Evolutionary conservation across 2,797 vertebrate genomes (phyloP).

Genomic region (Melanotaenia maccullochi): DNA sequence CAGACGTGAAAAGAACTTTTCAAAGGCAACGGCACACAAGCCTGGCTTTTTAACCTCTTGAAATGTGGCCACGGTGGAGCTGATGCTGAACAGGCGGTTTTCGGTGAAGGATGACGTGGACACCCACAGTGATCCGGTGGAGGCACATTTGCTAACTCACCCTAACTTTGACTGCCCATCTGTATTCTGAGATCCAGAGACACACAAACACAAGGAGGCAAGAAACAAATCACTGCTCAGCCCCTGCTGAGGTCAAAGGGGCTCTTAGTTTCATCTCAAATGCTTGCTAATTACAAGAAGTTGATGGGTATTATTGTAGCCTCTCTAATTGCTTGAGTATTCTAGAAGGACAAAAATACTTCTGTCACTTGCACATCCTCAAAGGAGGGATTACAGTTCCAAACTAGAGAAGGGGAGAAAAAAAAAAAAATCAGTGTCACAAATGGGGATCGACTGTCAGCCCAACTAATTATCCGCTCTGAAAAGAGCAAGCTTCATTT

Average conservation of each 20-base stretch:
- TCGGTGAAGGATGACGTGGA: conserved; percentile 30
- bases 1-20: conserved; percentile 64
- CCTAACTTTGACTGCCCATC: conserved; percentile 60
- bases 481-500: conserved; percentile 81
- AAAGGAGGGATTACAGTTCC: conserved; percentile 77
- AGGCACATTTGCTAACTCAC: conserved; percentile 69
- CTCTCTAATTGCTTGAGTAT: conserved; percentile 76
- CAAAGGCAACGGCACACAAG: conserved; percentile 54
- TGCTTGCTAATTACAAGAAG: conserved; percentile 73
- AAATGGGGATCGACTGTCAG: conserved; percentile 81
- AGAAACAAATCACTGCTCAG: conserved; percentile 44
- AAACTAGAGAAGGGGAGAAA: conserved; percentile 47
- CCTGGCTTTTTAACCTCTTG: conserved; percentile 21
- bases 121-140: conserved; percentile 47
- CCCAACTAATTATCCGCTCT: conserved; percentile 81
- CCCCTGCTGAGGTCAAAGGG: conserved; percentile 64
- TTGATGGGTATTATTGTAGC: conserved; percentile 70
- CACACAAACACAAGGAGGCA: conserved; percentile 25
- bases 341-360: conserved; percentile 64
- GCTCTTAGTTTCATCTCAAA: conserved; percentile 67
- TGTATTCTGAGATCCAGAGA: conserved; percentile 43
- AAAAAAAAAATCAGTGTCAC: conserved; percentile 49
- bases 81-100: conserved; percentile 50
- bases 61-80: not conserved
- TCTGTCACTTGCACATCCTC: conserved; percentile 69